Percentiles rank a stretch among this genome's conserved stretches.
Evolutionary conservation across 2,888 invertebrate genomes (phyloP).

Genomic region (Bhutanitis thaidina): DNA sequence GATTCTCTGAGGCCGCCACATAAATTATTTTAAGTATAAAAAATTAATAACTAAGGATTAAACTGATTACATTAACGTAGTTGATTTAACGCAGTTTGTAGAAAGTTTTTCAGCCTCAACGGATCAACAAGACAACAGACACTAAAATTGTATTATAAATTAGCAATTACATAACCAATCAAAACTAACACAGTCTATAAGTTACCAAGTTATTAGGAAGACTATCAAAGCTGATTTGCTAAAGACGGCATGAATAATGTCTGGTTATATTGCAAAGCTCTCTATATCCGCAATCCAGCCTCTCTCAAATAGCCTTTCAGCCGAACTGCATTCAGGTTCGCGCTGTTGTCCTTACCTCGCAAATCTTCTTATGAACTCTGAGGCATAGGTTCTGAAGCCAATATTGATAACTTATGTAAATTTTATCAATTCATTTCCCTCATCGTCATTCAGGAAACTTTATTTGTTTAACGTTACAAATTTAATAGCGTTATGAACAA

Average conservation of each 20-base stretch:
- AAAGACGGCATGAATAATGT: slow-evolving; percentile 21
- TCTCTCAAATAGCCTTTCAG: slow-evolving; percentile 18
- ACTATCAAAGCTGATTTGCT: neutral
- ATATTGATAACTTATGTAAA: slow-evolving; percentile 11
- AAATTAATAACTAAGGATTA: too few species aligned
- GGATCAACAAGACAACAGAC: too few species aligned
- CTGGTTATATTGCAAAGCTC: slow-evolving; percentile 23
- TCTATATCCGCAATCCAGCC: slow-evolving; percentile 19
- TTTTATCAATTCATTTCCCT: slow-evolving; percentile 11
- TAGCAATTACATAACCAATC: neutral
- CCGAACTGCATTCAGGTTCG: slow-evolving; percentile 15
- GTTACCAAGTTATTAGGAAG: neutral
- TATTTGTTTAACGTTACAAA: too few species aligned
- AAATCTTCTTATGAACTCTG: slow-evolving; percentile 31
- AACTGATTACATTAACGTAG: too few species aligned
- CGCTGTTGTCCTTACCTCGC: slow-evolving; percentile 25
- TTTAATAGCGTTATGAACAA: too few species aligned
- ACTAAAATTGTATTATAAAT: too few species aligned
- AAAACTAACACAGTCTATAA: neutral
- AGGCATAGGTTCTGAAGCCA: slow-evolving; percentile 9
- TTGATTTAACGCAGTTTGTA: too few species aligned
- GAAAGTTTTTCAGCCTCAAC: too few species aligned
- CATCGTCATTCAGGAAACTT: neutral
- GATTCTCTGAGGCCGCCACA: too few species aligned
- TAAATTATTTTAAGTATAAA: too few species aligned